phyloP scores from a whole-genome alignment of 2,797 vertebrate genomes.

The Acropternis orthonyx region DNA sequence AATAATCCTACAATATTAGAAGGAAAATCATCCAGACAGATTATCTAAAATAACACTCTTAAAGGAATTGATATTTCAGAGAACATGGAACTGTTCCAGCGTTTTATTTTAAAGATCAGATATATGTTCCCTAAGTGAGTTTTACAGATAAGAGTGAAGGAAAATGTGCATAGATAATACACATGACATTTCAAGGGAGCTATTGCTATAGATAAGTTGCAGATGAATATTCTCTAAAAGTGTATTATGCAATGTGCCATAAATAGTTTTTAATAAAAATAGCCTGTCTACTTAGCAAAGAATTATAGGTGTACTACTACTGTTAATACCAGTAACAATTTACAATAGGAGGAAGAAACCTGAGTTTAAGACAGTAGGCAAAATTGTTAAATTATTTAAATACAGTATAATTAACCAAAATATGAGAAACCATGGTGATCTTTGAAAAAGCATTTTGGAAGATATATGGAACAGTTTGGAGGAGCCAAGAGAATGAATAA shows the following conservation, averaged over 20 bases:
- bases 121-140: background rate
- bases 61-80: background rate
- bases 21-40: background rate
- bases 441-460: background rate
- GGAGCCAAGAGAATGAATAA: background rate
- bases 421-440: background rate
- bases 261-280: background rate
- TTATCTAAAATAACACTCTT: background rate
- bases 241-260: background rate
- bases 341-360: background rate
- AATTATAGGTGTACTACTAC: background rate
- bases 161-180: background rate
- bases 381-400: background rate
- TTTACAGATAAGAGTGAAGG: background rate
- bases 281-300: background rate
- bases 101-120: background rate
- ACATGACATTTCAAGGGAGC: background rate
- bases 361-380: background rate
- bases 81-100: background rate
- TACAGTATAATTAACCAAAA: background rate
- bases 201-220: background rate
- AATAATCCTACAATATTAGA: background rate
- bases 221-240: background rate
- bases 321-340: background rate
- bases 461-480: background rate